Evolutionary conservation across 2,797 vertebrate genomes (phyloP), one percentile per base, ranked within the genome.

Genomic region (Molossus alvarezi): DNA sequence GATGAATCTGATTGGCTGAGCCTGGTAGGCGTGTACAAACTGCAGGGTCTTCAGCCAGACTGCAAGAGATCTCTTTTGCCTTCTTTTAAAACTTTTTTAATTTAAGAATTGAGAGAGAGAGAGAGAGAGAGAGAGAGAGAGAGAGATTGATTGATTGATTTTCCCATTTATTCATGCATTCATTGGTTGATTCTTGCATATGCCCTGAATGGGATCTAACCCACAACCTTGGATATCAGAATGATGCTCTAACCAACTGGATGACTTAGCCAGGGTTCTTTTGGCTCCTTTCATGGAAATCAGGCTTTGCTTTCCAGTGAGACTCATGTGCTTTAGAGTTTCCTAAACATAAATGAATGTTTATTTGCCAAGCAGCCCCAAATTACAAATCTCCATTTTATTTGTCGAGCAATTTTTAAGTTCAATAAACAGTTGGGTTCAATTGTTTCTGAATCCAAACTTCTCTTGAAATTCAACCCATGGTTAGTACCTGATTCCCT

Each of bases 391-490:
- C 55, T 90, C n/a, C 55, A 94, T 51, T 81, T 41, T 4, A 57
- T 4, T 17, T 67, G 57, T n/a, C 67, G 51, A 94, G 33, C 33
- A 71, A 25, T 62, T 65, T 86, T 81, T 81, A 65, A 75, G 75
- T 41, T 67, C 51, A 87, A 20, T 58, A 18, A 45, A 79, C 9
- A 48, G 9, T 14, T 45, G 53, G 4, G 79, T 48, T 51, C 73
- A 21, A 71, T 33, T 86, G 17, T 7, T 91, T 95, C 67, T 58
- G 37, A 87, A 91, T 75, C 29, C 60, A 75, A 65, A 81, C 29
- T 41, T 20, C 37, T 67, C 41, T 60, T 58, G 18, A 87, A 91
- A 91, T 1, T 4, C 15, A 80, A 86, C 21, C 6, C 53, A 9
- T 76, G 51, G 9, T 80, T 65, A 72, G 21, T 27, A 21, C 51